Conservation (phyloP, 2,888 invertebrate species). For the Alentia gelatinosa region DNA sequence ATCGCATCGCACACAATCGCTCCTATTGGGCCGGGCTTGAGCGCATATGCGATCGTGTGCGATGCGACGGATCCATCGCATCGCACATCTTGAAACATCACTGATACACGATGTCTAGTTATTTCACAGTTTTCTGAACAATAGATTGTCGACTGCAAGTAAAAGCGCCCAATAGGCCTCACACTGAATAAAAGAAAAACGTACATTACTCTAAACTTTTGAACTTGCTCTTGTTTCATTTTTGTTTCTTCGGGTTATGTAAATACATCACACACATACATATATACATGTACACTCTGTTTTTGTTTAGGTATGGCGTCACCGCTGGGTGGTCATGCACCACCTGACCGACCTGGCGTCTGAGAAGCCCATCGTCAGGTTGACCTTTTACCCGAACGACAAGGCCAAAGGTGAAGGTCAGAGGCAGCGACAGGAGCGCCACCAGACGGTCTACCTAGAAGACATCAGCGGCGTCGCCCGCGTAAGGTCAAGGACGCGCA, state of each 20-base stretch:
- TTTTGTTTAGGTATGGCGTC: slow-evolving; percentile 71
- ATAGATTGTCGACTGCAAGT: no score
- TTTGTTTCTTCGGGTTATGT: neutral
- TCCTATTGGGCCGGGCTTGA: no score
- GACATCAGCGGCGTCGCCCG: slow-evolving; percentile 68
- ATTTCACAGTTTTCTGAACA: no score
- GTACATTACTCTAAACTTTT: no score
- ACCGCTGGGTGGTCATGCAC: slow-evolving; percentile 71
- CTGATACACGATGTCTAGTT: no score
- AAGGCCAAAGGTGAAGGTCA: slow-evolving; percentile 3
- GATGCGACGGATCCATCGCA: no score
- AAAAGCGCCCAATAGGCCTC: no score
- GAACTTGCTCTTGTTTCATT: no score
- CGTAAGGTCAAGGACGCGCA: slow-evolving; percentile 70
- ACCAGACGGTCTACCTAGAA: slow-evolving; percentile 70
- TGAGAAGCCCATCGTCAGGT: slow-evolving; percentile 67
- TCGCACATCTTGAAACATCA: no score
- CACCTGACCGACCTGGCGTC: slow-evolving; percentile 71
- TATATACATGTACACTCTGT: neutral
- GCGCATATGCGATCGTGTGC: no score
- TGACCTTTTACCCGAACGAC: slow-evolving; percentile 70
- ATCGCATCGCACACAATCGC: no score
- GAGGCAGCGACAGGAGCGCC: neutral
- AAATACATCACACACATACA: neutral
- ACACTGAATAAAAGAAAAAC: no score